Evolutionary conservation across 2,797 vertebrate species (phyloP).

Genomic region (Peromyscus nudipes): DNA sequence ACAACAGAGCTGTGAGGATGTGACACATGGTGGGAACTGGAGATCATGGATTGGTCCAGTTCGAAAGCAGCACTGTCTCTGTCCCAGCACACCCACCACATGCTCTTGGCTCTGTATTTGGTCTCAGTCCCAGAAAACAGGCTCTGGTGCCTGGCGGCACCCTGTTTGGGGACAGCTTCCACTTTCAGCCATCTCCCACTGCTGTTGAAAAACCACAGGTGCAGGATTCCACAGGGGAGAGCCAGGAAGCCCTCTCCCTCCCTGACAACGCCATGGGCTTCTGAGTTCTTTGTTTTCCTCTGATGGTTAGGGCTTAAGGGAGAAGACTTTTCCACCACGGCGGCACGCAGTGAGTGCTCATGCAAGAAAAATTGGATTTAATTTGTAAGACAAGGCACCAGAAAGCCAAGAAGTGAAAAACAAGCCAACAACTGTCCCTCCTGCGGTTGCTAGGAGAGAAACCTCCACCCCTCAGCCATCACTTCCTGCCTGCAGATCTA

Average conservation of each 20-base stretch:
- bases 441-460: not conserved
- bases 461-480: not conserved
- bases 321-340: not conserved
- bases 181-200: not conserved
- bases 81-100: fast-evolving
- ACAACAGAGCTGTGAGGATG: fast-evolving
- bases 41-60: not conserved
- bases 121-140: not conserved
- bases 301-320: too few species aligned
- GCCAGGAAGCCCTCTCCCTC: not conserved
- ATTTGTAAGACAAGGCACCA: not conserved
- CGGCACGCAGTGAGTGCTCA: not conserved
- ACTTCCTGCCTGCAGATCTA: conserved; percentile 27
- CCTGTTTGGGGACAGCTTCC: not conserved
- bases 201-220: not conserved
- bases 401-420: conserved; percentile 22
- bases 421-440: not conserved
- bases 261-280: not conserved
- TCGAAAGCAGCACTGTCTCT: fast-evolving
- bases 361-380: not conserved
- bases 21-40: not conserved
- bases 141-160: fast-evolving
- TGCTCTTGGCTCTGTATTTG: not conserved
- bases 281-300: not conserved
- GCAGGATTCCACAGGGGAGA: not conserved